A percentile compares a stretch with the other conserved stretches of the same genome.
Conservation (phyloP, 1,140 invertebrate genomes). For the Drosophila bipectinata region DNA sequence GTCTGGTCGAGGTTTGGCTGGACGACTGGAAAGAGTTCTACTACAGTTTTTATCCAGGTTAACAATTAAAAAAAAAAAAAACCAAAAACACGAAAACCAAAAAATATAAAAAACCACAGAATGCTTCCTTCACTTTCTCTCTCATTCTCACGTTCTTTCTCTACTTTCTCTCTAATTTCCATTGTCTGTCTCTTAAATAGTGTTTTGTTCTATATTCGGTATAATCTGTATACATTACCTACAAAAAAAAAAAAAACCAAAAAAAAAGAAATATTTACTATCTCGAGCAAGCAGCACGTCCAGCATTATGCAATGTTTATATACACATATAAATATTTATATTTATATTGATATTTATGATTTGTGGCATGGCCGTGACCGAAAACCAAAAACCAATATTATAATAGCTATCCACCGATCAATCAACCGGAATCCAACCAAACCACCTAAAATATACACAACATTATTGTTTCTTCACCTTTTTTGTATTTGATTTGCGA, state of each 20-base stretch:
- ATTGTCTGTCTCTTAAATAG: constrained; percentile 59
- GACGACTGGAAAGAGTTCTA: constrained; percentile 99
- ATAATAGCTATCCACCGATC: constrained; percentile 37
- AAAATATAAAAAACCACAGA: constrained; percentile 39
- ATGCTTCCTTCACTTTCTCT: constrained; percentile 58
- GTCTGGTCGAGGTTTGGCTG: constrained; percentile 98
- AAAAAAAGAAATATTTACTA: constrained; percentile 12
- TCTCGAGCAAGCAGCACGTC: constrained; percentile 65
- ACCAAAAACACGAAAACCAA: constrained; percentile 9
- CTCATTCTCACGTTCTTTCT: constrained; percentile 48
- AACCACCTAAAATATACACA: constrained; percentile 26
- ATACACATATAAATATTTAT: constrained; percentile 40
- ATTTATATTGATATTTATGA: constrained; percentile 60
- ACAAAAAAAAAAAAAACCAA: constrained; percentile 18
- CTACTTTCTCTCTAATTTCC: constrained; percentile 43
- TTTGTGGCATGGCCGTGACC: constrained; percentile 74
- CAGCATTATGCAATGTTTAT: constrained; percentile 73
- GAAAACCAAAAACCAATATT: constrained; percentile 22
- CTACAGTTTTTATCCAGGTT: constrained; percentile 98
- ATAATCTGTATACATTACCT: constrained; percentile 41
- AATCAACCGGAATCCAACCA: constrained; percentile 45
- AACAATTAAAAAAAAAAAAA: constrained; percentile 55
- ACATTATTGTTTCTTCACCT: constrained; percentile 32
- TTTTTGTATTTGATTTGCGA: constrained; percentile 51
- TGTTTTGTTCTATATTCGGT: constrained; percentile 65